Conservation (phyloP, 2,113 vertebrate genomes). For the Mormyrus iriodes region DNA sequence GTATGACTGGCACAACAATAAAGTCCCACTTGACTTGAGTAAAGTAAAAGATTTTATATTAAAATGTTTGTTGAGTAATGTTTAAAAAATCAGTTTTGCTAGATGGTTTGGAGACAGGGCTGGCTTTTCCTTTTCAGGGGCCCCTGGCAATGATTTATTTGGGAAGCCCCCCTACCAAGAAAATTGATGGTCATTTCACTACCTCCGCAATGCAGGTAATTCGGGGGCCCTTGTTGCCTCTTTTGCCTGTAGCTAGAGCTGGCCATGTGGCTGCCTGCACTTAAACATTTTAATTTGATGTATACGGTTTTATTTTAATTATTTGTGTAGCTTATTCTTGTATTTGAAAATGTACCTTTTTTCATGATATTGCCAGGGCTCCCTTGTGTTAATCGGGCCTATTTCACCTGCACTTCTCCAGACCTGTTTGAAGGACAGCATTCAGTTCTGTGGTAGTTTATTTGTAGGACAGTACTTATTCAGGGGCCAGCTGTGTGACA, state of each 20-base stretch:
- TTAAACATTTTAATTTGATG: background rate
- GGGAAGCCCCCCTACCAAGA: background rate
- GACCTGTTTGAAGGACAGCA: background rate
- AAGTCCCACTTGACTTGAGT: too few relatives aligned
- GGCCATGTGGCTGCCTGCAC: background rate
- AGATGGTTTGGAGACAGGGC: background rate
- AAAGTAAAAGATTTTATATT: background rate
- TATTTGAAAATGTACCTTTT: background rate
- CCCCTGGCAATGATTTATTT: background rate
- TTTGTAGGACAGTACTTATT: background rate
- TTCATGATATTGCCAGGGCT: background rate
- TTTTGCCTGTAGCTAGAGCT: background rate
- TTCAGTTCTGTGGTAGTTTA: background rate
- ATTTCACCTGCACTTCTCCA: too few relatives aligned
- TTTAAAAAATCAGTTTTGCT: background rate
- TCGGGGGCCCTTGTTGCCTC: background rate
- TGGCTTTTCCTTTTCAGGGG: background rate
- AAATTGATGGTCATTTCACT: background rate
- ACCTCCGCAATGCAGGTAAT: background rate
- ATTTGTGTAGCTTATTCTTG: background rate
- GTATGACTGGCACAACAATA: too few relatives aligned
- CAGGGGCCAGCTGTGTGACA: background rate
- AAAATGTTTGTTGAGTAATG: too few relatives aligned
- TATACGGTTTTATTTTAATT: background rate
- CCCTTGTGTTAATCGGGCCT: background rate